Conservation (phyloP, 35 echinoderm and acorn worm genomes). For the Amphiura filiformis region DNA sequence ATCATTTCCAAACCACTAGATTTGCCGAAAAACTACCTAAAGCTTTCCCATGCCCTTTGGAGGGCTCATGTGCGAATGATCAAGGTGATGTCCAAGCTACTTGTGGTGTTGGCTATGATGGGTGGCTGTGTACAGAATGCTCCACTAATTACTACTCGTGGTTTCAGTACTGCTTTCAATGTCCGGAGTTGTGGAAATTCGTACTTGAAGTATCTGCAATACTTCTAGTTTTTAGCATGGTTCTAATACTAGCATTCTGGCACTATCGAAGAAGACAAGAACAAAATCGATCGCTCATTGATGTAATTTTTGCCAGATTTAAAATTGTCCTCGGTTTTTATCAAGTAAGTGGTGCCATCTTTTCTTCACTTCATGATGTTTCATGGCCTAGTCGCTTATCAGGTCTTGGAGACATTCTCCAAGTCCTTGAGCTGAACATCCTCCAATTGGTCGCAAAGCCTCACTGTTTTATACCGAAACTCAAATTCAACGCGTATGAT, state of each 20-base stretch:
- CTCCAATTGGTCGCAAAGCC: slow-evolving; percentile 18
- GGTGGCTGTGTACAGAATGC: slow-evolving; percentile 36
- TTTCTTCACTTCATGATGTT: slow-evolving; percentile 11
- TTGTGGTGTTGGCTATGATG: background rate
- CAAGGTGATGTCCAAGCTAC: background rate
- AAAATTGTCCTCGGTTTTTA: slow-evolving; percentile 61
- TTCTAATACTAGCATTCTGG: slow-evolving; percentile 13
- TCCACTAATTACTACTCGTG: slow-evolving; percentile 1
- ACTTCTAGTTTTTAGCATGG: background rate
- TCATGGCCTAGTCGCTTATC: slow-evolving; percentile 3
- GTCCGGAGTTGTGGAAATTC: slow-evolving; percentile 2
- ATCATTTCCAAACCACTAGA: background rate
- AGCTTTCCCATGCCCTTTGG: background rate
- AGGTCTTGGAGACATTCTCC: slow-evolving; percentile 20
- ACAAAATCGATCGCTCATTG: background rate
- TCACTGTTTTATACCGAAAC: slow-evolving; percentile 15
- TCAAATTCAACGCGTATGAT: background rate
- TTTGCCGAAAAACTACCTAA: background rate
- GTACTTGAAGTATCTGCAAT: background rate
- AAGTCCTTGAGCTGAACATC: slow-evolving; percentile 6
- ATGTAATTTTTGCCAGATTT: slow-evolving; percentile 20
- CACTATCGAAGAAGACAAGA: background rate
- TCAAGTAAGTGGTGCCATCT: slow-evolving; percentile 45
- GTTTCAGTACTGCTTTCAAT: slow-evolving; percentile 25
- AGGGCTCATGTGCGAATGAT: background rate